Percentiles rank a stretch among this genome's conserved stretches.
phyloP scores from a whole-genome alignment of 1,140 invertebrate species.

The Drosophila dunni region DNA sequence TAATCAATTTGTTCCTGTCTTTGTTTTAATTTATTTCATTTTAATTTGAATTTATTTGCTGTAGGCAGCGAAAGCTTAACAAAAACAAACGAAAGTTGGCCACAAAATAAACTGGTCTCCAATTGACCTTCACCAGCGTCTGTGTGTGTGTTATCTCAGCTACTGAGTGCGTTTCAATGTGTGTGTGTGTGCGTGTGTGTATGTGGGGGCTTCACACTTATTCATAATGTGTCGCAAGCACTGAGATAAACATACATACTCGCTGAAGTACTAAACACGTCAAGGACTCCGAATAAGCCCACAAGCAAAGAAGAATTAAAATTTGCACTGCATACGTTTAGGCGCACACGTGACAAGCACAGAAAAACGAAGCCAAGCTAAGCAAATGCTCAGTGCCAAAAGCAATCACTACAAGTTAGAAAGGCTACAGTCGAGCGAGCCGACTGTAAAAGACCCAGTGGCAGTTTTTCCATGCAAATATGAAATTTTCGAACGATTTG shows the following conservation, averaged over 20 bases:
- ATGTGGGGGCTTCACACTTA: slow-evolving; percentile 9
- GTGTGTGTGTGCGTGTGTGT: slow-evolving; percentile 5
- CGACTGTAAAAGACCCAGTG: no score
- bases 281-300: slow-evolving; percentile 1
- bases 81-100: slow-evolving; percentile 1
- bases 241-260: background rate
- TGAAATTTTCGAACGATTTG: no score
- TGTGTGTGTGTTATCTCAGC: background rate
- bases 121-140: slow-evolving; percentile 37
- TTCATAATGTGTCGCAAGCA: slow-evolving; percentile 11
- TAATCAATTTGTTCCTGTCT: slow-evolving; percentile 2
- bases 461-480: no score
- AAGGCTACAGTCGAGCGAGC: no score
- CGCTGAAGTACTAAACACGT: slow-evolving; percentile 16
- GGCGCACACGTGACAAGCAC: slow-evolving; percentile 60
- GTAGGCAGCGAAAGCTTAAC: background rate
- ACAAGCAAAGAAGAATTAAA: slow-evolving; percentile 49
- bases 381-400: background rate
- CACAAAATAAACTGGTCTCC: slow-evolving; percentile 35
- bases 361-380: slow-evolving; percentile 19
- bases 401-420: slow-evolving; percentile 10
- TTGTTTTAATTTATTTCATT: slow-evolving; percentile 73
- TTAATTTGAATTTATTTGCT: slow-evolving; percentile 76
- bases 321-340: slow-evolving; percentile 57
- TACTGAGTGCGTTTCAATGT: no score